Conservation (phyloP, 2,113 vertebrate species). For the Halichoeres trimaculatus region DNA sequence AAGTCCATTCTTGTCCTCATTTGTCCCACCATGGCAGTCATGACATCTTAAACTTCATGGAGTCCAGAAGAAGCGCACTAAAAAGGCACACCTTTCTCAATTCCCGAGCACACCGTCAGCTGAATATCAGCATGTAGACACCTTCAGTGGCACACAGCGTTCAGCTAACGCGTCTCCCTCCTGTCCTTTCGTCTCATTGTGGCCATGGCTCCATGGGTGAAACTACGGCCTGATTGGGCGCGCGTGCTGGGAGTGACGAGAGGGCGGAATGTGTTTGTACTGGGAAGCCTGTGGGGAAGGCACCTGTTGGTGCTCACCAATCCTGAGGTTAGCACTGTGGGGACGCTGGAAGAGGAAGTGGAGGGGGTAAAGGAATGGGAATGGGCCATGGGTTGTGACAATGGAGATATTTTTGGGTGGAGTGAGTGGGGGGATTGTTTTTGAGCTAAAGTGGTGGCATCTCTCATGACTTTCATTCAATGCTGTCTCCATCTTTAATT, state of each 20-base stretch:
- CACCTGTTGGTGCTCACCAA: slow-evolving; percentile 83
- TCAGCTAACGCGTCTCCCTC: slow-evolving; percentile 11
- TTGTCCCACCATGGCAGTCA: slow-evolving; percentile 19
- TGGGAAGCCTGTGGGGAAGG: slow-evolving; percentile 67
- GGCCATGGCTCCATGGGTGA: slow-evolving; percentile 48
- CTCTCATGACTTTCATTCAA: slow-evolving; percentile 4
- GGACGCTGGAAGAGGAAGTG: slow-evolving; percentile 49
- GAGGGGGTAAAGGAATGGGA: slow-evolving; percentile 43
- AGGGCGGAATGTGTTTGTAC: slow-evolving; percentile 76
- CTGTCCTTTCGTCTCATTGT: slow-evolving; percentile 23
- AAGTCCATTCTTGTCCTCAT: slow-evolving; percentile 42
- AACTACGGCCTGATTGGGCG: slow-evolving; percentile 66
- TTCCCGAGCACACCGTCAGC: slow-evolving; percentile 8
- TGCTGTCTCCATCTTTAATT: background rate
- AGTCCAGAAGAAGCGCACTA: background rate
- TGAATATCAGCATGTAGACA: slow-evolving; percentile 1
- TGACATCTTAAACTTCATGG: slow-evolving; percentile 38
- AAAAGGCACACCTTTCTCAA: background rate
- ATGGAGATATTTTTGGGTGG: slow-evolving; percentile 74
- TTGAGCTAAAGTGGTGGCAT: slow-evolving; percentile 3
- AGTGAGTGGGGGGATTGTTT: background rate
- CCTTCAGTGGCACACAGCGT: background rate
- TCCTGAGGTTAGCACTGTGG: slow-evolving; percentile 56
- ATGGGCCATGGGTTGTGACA: slow-evolving; percentile 58
- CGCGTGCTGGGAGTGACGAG: slow-evolving; percentile 68